Evolutionary conservation across 2,888 invertebrate genomes (phyloP), one percentile per base, ranked within the genome.

Genomic region (Allolobophora icterica): DNA sequence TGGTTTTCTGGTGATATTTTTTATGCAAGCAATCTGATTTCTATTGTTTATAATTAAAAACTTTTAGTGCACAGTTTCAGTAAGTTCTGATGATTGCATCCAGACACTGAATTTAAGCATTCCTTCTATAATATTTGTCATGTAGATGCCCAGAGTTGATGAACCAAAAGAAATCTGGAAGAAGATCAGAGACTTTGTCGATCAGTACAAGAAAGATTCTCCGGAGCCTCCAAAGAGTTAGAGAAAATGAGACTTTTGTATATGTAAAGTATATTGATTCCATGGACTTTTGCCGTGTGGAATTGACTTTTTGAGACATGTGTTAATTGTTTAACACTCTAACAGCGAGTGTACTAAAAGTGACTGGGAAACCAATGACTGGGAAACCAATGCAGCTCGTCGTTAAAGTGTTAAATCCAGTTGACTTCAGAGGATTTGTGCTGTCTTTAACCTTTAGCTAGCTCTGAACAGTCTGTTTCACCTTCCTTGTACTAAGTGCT

Each of bases 121-220:
- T 71, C 17, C 21, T 87, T 87, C 17, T 30, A 35, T 87, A 21
- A 11, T 34, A 30, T 34, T 87, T 87, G 34, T 34, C 34, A 87
- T 87, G 21, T 17, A 87, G 87, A 35, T 87, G 21, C 87, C 87
- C 8, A 35, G 87, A 17, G 87, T 87, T 19, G 87, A 87, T 35
- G 87, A 87, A 35, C 87, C 87, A 38, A 87, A 87, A 30, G 87
- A 87, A 3, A 87, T 87, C 34, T 87, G 87, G 87, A 87, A 87
- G 21, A 87, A 87, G 87, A 3, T 87, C 87, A 30, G 87, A 35
- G 87, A 34, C 24, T 87, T 87, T 35, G 87, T 87, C 35, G 87
- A 87, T 8, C 87, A 87, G 38, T 87, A 87, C n/a, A 87, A 87
- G 35, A 87, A 87, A 87, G 87, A 87, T 35, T 87, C 87, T 24